A percentile compares a stretch with the other conserved stretches of the same genome.
phyloP scores from a whole-genome alignment of 1,140 invertebrate genomes.

The Melanaphis sacchari region DNA sequence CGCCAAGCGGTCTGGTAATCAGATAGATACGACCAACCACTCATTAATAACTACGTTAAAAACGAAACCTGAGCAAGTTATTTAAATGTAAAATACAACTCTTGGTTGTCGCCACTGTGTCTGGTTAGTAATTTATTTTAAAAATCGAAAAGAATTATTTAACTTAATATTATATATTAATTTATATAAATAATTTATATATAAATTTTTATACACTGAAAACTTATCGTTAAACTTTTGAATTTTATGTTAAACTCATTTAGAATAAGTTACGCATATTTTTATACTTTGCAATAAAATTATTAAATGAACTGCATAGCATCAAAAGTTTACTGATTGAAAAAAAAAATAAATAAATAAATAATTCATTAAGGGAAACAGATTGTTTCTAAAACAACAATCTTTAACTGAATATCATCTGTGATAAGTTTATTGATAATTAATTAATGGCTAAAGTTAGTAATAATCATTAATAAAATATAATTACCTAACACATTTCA shows the following conservation, averaged over 20 bases:
- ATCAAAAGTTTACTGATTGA: not conserved
- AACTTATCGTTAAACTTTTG: not conserved
- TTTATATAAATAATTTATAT: too few species aligned
- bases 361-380: not conserved
- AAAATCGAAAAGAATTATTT: not conserved
- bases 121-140: not conserved
- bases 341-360: not conserved
- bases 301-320: not conserved
- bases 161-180: too few species aligned
- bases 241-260: not conserved
- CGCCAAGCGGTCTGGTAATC: constrained; percentile 54
- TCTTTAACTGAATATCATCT: not conserved
- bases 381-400: not conserved
- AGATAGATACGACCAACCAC: not conserved
- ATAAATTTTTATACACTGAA: too few species aligned
- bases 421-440: not conserved
- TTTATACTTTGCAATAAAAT: not conserved
- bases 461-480: not conserved
- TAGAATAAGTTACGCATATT: not conserved
- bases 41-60: constrained; percentile 33
- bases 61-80: constrained; percentile 10
- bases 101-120: not conserved
- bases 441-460: not conserved
- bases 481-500: not conserved
- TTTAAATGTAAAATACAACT: not conserved